Conservation (phyloP, 2,797 vertebrate species). For the Anas bernieri region DNA sequence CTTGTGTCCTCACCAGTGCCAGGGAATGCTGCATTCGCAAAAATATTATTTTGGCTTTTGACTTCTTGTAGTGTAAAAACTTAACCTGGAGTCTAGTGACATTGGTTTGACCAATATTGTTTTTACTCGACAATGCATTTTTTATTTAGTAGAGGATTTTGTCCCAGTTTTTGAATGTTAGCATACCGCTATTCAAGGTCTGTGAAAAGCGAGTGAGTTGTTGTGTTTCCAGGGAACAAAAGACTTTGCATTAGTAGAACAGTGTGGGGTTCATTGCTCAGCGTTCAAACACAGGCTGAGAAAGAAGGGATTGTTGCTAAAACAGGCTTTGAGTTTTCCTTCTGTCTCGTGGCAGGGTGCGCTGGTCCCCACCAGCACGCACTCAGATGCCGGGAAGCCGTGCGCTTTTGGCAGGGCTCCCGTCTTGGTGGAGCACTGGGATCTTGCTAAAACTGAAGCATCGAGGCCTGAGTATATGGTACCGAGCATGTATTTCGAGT, state of each 20-base stretch:
- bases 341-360: accelerated
- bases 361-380: neutral
- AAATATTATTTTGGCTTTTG: neutral
- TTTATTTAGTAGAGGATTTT: neutral
- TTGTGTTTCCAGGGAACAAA: neutral
- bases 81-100: neutral
- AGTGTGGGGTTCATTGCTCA: neutral
- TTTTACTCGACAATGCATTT: neutral
- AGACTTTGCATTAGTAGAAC: neutral
- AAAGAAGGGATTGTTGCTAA: neutral
- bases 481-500: neutral
- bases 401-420: neutral
- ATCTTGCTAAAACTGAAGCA: neutral
- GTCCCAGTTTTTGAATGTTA: neutral
- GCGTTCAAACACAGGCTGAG: neutral
- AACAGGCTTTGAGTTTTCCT: neutral
- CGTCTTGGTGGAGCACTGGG: neutral
- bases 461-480: neutral
- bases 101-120: neutral
- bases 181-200: neutral
- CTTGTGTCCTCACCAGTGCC: neutral
- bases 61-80: neutral
- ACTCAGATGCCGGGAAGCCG: neutral
- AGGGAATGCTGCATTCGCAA: neutral
- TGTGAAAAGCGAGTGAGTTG: neutral